Percentiles rank a stretch among this genome's conserved stretches.
These are phyloP conservation scores for Raja brachyura DNA, from an alignment of 2,113 vertebrate species.

Conservation along the genomic window DNA sequence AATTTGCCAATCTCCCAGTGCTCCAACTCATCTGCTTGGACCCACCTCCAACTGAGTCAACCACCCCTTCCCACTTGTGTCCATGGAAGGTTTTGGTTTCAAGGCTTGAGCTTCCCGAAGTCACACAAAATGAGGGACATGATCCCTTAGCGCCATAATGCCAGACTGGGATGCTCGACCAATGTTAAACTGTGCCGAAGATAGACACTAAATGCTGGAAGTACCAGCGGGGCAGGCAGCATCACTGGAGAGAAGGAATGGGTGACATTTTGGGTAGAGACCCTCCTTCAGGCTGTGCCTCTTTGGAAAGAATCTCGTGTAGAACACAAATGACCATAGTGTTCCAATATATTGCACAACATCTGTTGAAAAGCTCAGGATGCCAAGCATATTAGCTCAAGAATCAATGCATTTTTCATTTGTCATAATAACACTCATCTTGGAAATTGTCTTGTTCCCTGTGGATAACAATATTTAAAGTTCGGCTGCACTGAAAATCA, in stretches of 20 bases:
- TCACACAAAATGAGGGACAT: not conserved
- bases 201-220: no score
- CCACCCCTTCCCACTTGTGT: not conserved
- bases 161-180: not conserved
- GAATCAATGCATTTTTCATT: not conserved
- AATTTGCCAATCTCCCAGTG: not conserved
- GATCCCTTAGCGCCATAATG: not conserved
- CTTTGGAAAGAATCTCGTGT: not conserved
- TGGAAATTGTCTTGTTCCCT: not conserved
- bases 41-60: not conserved
- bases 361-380: not conserved
- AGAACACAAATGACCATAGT: not conserved
- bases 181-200: not conserved
- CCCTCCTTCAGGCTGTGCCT: not conserved
- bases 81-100: not conserved
- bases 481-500: not conserved
- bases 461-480: not conserved
- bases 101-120: not conserved
- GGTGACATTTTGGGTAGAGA: no score
- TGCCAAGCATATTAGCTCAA: not conserved
- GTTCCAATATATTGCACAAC: not conserved
- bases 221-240: no score
- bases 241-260: no score
- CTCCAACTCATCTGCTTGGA: not conserved
- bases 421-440: not conserved